Evolutionary conservation across 2,888 invertebrate species (phyloP).

Genomic region (Pachycephus smyrnensis): DNA sequence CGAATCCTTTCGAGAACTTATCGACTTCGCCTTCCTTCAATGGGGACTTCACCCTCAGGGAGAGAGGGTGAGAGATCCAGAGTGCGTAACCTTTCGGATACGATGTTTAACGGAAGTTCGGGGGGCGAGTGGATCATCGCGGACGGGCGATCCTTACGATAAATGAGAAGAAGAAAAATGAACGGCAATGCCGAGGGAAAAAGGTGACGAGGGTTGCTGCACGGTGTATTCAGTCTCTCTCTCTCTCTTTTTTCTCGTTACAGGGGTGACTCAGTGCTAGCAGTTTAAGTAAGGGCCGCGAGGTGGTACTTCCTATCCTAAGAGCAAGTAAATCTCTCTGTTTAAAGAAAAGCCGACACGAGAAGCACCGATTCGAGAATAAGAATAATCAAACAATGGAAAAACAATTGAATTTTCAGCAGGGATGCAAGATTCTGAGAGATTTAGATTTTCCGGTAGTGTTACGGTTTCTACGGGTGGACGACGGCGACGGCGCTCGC

Average conservation of each 20-base stretch:
- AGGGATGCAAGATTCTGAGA: conserved; percentile 19
- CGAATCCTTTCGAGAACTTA: neutral
- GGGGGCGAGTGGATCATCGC: neutral
- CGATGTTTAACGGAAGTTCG: neutral
- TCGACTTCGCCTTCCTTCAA: neutral
- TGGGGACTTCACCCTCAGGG: too few relatives aligned
- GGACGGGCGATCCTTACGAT: neutral
- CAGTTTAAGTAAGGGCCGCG: neutral
- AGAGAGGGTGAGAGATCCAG: neutral
- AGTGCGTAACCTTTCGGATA: neutral
- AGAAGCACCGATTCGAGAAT: conserved; percentile 4
- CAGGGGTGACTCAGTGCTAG: neutral
- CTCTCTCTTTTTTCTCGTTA: neutral
- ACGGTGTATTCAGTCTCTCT: neutral
- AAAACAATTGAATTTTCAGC: conserved; percentile 29
- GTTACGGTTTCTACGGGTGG: conserved; percentile 5
- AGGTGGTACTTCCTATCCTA: neutral
- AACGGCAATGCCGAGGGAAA: conserved; percentile 35
- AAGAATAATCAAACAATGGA: conserved; percentile 1
- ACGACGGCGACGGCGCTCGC: neutral
- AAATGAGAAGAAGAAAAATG: neutral
- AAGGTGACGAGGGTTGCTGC: conserved; percentile 42
- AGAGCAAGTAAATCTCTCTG: conserved; percentile 40
- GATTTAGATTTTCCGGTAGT: conserved; percentile 23
- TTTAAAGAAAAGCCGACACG: conserved; percentile 28